Percentiles rank a stretch among this genome's conserved stretches.
phyloP scores from a whole-genome alignment of 2,797 vertebrate genomes.

The Sebastes alutus region DNA sequence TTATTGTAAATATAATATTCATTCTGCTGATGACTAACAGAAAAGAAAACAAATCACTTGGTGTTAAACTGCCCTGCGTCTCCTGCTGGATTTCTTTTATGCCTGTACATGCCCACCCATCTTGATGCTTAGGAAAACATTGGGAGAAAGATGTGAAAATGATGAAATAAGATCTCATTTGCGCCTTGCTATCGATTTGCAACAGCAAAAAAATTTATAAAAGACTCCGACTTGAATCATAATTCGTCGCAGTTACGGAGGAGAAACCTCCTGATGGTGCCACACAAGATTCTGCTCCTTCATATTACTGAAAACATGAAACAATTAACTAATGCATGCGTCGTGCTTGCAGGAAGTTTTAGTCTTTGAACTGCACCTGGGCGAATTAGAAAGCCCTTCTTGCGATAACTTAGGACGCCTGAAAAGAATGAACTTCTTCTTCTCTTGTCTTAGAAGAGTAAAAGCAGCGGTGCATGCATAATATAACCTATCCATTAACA shows the following conservation, averaged over 20 bases:
- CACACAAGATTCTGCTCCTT: neutral
- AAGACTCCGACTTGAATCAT: constrained; percentile 7
- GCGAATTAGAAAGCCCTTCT: constrained; percentile 36
- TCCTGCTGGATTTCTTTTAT: constrained; percentile 1
- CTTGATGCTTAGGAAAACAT: constrained; percentile 8
- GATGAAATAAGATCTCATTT: constrained; percentile 33
- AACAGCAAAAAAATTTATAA: neutral
- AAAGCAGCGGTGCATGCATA: constrained; percentile 44
- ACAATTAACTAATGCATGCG: constrained; percentile 33
- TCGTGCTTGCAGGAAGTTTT: neutral
- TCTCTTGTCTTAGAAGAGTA: constrained; percentile 21
- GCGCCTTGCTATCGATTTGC: constrained; percentile 30
- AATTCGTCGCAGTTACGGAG: constrained; percentile 10
- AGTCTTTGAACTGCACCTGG: constrained; percentile 48
- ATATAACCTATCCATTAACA: constrained; percentile 43
- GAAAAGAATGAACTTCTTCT: constrained; percentile 11
- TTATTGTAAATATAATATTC: neutral
- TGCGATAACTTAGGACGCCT: neutral
- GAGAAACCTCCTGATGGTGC: neutral
- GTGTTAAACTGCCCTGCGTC: constrained; percentile 16
- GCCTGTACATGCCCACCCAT: neutral
- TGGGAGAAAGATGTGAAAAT: constrained; percentile 3
- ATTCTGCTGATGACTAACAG: neutral
- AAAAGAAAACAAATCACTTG: constrained; percentile 22
- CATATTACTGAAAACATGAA: constrained; percentile 34